A percentile compares a stretch with the other conserved stretches of the same genome.
These are phyloP conservation scores for Pseudotriccus pelzelni DNA, from an alignment of 2,797 vertebrate species.

Conservation along the genomic window DNA sequence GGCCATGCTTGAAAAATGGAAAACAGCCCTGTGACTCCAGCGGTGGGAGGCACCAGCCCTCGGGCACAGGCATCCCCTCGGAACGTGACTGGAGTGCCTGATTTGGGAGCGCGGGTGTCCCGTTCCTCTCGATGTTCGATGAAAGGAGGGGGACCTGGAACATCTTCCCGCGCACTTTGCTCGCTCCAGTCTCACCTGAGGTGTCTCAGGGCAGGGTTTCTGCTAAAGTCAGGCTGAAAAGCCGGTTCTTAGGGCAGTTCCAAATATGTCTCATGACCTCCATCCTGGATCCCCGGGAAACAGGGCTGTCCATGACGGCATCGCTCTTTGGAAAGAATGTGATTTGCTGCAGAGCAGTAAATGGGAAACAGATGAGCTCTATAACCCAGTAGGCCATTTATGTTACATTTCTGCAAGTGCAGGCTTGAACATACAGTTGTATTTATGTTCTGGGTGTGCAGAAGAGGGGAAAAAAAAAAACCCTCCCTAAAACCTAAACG, in stretches of 20 bases:
- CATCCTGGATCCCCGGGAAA: neutral
- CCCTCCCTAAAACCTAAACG: rapidly evolving
- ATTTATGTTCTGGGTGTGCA: conserved; percentile 36
- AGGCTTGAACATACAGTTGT: conserved; percentile 8
- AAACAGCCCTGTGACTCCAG: neutral
- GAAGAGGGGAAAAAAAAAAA: neutral
- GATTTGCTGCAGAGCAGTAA: conserved; percentile 39
- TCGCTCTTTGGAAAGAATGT: neutral
- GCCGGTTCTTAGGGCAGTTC: neutral
- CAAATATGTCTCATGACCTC: neutral
- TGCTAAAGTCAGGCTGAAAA: neutral
- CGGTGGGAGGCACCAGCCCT: neutral
- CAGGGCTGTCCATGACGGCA: neutral
- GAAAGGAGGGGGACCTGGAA: neutral
- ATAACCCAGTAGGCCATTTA: conserved; percentile 45
- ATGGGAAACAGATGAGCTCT: conserved; percentile 60
- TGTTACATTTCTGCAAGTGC: conserved; percentile 28
- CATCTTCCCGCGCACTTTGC: rapidly evolving
- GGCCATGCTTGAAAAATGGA: neutral
- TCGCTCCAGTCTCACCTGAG: neutral
- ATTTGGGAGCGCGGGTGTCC: neutral
- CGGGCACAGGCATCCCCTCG: neutral
- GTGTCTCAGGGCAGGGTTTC: neutral
- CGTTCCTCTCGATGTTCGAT: rapidly evolving
- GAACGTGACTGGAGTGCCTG: neutral